Evolutionary conservation across 2,113 vertebrate species (phyloP).

Genomic region (Proteles cristata): DNA sequence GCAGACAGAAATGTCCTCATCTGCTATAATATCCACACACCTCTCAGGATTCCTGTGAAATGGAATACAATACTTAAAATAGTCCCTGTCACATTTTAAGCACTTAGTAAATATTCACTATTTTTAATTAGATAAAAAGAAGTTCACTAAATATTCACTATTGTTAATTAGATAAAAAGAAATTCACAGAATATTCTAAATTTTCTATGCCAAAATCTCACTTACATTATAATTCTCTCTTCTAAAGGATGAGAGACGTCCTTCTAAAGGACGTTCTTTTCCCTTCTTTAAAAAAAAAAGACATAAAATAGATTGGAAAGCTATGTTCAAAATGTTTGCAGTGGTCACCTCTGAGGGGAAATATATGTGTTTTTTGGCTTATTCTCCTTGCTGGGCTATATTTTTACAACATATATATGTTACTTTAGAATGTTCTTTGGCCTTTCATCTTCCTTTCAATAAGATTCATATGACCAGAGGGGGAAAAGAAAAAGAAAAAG

Average conservation of each 20-base stretch:
- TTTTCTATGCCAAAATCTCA: conserved; percentile 16
- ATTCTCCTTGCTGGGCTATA: neutral
- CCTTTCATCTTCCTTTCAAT: neutral
- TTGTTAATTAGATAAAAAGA: conserved; percentile 45
- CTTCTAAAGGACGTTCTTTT: neutral
- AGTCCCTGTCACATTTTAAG: neutral
- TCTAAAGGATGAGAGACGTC: neutral
- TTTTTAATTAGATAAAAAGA: conserved; percentile 45
- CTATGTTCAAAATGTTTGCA: neutral
- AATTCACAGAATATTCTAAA: neutral
- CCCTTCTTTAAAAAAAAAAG: neutral
- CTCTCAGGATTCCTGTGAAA: neutral
- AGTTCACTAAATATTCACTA: neutral
- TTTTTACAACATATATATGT: neutral
- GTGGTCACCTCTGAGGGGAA: neutral
- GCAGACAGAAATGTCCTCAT: neutral
- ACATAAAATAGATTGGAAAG: neutral
- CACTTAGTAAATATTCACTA: conserved; percentile 10
- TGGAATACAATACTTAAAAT: neutral
- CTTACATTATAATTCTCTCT: neutral
- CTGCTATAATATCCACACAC: neutral
- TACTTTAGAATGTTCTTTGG: neutral
- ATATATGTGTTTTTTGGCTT: neutral
- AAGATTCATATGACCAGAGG: neutral
- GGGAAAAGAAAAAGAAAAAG: neutral